These are phyloP conservation scores for Bursaphelenchus okinawaensis DNA, from an alignment of 2,888 invertebrate species.

Conservation along the genomic window DNA sequence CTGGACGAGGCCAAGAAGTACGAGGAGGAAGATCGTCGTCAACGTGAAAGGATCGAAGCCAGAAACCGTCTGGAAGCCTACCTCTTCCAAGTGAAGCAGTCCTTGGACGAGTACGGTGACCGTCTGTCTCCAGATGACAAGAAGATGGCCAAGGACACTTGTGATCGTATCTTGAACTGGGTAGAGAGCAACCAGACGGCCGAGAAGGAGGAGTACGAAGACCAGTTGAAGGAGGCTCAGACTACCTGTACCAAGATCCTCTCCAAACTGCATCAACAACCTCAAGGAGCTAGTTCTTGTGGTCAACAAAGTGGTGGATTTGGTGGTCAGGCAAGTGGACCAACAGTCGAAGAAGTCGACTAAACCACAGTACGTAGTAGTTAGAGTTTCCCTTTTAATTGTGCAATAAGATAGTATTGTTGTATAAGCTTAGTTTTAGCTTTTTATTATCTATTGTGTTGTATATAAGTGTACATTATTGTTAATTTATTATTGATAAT, in stretches of 20 bases:
- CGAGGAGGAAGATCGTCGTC: slow-evolving; percentile 66
- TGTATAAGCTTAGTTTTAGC: not conserved
- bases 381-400: not conserved
- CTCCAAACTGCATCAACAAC: slow-evolving; percentile 37
- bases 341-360: slow-evolving; percentile 53
- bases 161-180: slow-evolving; percentile 78
- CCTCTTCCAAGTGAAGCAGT: slow-evolving; percentile 55
- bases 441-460: not conserved
- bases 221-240: slow-evolving; percentile 41
- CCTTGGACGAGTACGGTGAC: slow-evolving; percentile 65
- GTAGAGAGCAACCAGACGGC: slow-evolving; percentile 67
- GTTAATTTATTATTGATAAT: not conserved
- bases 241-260: slow-evolving; percentile 35
- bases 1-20: slow-evolving; percentile 86
- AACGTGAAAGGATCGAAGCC: slow-evolving; percentile 66
- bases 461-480: not conserved
- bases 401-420: no score
- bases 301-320: slow-evolving; percentile 23
- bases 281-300: slow-evolving; percentile 18
- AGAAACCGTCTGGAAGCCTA: slow-evolving; percentile 81
- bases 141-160: slow-evolving; percentile 75
- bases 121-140: slow-evolving; percentile 79
- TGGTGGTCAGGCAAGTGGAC: slow-evolving; percentile 27
- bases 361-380: slow-evolving; percentile 17
- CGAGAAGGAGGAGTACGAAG: slow-evolving; percentile 79